A percentile compares a stretch with the other conserved stretches of the same genome.
Conservation (phyloP, 2,113 vertebrate species). For the Leptobrachium leishanense region DNA sequence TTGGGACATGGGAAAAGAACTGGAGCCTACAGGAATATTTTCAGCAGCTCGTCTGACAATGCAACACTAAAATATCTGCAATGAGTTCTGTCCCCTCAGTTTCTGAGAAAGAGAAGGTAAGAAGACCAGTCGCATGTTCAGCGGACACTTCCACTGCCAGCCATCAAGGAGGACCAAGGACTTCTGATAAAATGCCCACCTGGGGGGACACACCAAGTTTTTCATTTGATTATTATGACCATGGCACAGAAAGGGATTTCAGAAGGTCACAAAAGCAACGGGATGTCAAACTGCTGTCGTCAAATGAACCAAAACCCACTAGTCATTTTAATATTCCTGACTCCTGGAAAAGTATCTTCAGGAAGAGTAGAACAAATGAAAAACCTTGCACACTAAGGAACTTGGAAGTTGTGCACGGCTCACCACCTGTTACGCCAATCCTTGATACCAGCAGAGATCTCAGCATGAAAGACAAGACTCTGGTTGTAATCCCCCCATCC, state of each 20-base stretch:
- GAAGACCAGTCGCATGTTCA: neutral
- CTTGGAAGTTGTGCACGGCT: constrained; percentile 59
- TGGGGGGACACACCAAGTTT: constrained; percentile 16
- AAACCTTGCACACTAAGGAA: neutral
- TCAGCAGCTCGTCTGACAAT: constrained; percentile 7
- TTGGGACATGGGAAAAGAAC: constrained; percentile 33
- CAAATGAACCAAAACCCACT: constrained; percentile 27
- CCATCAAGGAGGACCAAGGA: neutral
- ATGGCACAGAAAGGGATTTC: neutral
- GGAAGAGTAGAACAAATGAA: constrained; percentile 43
- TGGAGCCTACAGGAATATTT: neutral
- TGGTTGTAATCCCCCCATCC: neutral
- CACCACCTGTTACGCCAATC: constrained; percentile 65
- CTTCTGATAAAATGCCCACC: neutral
- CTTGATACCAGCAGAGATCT: constrained; percentile 44
- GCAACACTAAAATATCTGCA: constrained; percentile 4
- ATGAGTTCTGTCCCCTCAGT: constrained; percentile 34
- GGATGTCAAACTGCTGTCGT: neutral
- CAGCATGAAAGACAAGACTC: neutral
- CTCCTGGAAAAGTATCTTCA: constrained; percentile 57
- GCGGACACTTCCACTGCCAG: neutral
- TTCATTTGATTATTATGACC: neutral
- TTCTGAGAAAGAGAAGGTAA: constrained; percentile 19
- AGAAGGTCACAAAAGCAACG: neutral
- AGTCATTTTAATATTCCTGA: constrained; percentile 52